Evolutionary conservation across 2,113 vertebrate species (phyloP).

Genomic region (Takifugu bimaculatus): DNA sequence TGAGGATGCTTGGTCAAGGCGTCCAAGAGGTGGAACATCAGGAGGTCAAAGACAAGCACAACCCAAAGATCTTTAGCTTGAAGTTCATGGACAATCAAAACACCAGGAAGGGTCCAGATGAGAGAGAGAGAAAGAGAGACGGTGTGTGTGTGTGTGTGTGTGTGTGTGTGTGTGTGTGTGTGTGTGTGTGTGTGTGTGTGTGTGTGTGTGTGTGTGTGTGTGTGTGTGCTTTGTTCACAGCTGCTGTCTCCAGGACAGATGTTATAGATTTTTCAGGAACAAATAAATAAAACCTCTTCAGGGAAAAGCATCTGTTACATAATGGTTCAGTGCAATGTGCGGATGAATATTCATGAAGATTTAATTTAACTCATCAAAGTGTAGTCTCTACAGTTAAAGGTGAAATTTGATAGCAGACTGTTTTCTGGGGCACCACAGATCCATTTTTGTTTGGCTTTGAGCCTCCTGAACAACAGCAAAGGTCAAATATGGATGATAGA

Average conservation of each 20-base stretch:
- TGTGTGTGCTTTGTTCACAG: not conserved
- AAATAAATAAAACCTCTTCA: not conserved
- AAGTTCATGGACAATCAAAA: too few species aligned
- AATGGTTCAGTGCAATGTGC: constrained; percentile 2
- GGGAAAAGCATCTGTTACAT: not conserved
- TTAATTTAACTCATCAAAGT: constrained; percentile 5
- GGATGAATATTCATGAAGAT: constrained; percentile 15
- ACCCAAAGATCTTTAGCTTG: too few species aligned
- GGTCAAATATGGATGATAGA: constrained; percentile 46
- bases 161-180: too few species aligned
- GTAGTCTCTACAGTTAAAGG: not conserved
- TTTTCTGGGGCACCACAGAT: not conserved
- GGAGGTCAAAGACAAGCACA: too few species aligned
- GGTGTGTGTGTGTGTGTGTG: too few species aligned
- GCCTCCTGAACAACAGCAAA: constrained; percentile 32
- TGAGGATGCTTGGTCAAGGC: too few species aligned
- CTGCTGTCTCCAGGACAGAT: not conserved
- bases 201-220: too few species aligned
- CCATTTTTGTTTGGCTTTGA: constrained; percentile 15
- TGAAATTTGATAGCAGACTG: not conserved
- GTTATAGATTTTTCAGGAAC: not conserved
- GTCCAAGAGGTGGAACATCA: too few species aligned
- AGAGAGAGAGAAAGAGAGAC: too few species aligned
- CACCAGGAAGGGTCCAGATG: too few species aligned
- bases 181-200: too few species aligned